These are phyloP conservation scores for Drosophila grimshawi DNA, from an alignment of 1,140 invertebrate species.

Conservation along the genomic window DNA sequence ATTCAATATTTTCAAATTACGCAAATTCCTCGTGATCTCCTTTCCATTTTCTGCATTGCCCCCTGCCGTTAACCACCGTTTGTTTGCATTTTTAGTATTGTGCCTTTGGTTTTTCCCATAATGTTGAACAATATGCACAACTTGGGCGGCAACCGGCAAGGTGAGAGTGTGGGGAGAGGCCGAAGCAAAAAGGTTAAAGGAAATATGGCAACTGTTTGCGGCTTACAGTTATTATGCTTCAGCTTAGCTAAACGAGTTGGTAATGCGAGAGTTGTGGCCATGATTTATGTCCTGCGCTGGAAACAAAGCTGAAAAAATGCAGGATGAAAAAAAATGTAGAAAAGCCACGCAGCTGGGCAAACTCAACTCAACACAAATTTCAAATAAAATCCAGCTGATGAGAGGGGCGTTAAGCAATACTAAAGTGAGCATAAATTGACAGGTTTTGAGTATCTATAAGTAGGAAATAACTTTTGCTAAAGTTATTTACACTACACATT, in stretches of 20 bases:
- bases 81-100: constrained; percentile 47
- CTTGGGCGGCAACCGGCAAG: constrained; percentile 16
- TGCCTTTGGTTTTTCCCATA: constrained; percentile 63
- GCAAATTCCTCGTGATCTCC: constrained; percentile 31
- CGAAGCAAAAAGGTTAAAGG: constrained; percentile 57
- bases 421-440: neutral
- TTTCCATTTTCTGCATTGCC: neutral
- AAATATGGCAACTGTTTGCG: constrained; percentile 73
- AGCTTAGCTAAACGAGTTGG: constrained; percentile 74
- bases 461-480: neutral
- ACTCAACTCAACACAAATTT: constrained; percentile 20
- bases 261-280: constrained; percentile 52
- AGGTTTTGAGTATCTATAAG: neutral
- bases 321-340: constrained; percentile 6
- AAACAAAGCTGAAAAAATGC: constrained; percentile 1
- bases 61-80: constrained; percentile 16
- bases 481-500: too few species aligned
- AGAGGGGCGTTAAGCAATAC: neutral
- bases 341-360: constrained; percentile 18
- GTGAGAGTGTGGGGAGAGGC: constrained; percentile 7
- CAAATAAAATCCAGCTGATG: constrained; percentile 8
- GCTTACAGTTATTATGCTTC: constrained; percentile 67
- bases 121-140: constrained; percentile 73
- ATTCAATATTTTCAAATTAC: constrained; percentile 68
- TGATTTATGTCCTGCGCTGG: constrained; percentile 36